These are phyloP conservation scores for Istiophorus platypterus DNA, from an alignment of 2,113 vertebrate genomes.

Conservation along the genomic window DNA sequence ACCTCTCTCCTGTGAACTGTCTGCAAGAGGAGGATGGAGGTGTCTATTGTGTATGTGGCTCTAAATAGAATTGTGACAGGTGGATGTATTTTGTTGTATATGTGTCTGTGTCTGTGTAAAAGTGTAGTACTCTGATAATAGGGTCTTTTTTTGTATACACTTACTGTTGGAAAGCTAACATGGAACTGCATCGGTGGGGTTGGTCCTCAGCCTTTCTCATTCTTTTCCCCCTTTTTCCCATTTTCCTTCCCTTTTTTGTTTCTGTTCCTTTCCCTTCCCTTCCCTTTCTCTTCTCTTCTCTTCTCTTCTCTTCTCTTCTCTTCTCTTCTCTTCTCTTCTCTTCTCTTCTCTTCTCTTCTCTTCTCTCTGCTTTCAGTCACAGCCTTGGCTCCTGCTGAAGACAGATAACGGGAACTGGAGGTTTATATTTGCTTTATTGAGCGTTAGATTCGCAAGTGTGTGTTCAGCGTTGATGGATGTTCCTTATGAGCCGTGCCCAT, in stretches of 20 bases:
- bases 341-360: neutral
- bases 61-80: neutral
- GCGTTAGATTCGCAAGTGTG: conserved; percentile 73
- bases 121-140: conserved; percentile 7
- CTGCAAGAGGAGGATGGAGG: conserved; percentile 1
- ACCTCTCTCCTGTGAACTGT: neutral
- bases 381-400: conserved; percentile 71
- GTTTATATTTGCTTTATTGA: conserved; percentile 82
- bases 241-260: neutral
- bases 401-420: conserved; percentile 74
- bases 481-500: conserved; percentile 58
- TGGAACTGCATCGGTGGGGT: neutral
- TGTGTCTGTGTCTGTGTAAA: neutral
- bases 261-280: neutral
- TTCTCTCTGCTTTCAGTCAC: conserved; percentile 48
- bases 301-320: neutral
- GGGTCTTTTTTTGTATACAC: conserved; percentile 7
- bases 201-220: neutral
- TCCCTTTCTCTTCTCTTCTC: neutral
- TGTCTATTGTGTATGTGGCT: conserved; percentile 1
- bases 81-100: conserved; percentile 4
- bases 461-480: conserved; percentile 75
- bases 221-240: neutral
- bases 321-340: neutral
- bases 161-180: conserved; percentile 7